A percentile compares a stretch with the other conserved stretches of the same genome.
Evolutionary conservation across 2,888 invertebrate genomes (phyloP).

Genomic region (Cataglyphis livida): DNA sequence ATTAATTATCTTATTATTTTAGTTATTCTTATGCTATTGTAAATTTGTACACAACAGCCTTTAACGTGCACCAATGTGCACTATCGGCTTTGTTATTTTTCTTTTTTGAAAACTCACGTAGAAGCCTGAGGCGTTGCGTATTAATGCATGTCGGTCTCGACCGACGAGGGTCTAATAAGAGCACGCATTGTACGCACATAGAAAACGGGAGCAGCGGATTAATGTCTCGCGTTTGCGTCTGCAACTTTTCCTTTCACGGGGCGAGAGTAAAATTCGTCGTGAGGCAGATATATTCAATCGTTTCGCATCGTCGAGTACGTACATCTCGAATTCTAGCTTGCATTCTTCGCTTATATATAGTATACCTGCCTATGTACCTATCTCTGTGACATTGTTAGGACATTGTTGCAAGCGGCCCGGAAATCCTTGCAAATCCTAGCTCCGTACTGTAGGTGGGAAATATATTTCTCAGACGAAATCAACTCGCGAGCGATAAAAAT

Average conservation of each 20-base stretch:
- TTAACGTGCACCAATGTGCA: background rate
- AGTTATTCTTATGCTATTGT: background rate
- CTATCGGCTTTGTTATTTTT: constrained; percentile 21
- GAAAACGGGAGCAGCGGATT: constrained; percentile 52
- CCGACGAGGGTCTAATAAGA: constrained; percentile 53
- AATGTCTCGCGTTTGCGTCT: constrained; percentile 33
- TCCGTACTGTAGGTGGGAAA: constrained; percentile 42
- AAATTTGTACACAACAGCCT: background rate
- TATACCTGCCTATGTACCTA: constrained; percentile 1
- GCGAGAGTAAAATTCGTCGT: constrained; percentile 1
- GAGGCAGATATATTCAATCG: constrained; percentile 34
- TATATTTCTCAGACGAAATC: constrained; percentile 5
- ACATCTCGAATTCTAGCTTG: constrained; percentile 20
- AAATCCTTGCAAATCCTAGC: constrained; percentile 36
- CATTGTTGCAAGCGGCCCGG: constrained; percentile 44
- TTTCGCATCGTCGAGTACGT: constrained; percentile 31
- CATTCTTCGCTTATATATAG: constrained; percentile 2
- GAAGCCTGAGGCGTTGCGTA: constrained; percentile 63
- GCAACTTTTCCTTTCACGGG: constrained; percentile 43
- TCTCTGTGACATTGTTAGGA: constrained; percentile 45
- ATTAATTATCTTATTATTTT: background rate
- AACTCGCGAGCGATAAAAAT: constrained; percentile 11
- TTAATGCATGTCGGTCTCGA: constrained; percentile 67
- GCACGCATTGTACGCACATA: constrained; percentile 66
- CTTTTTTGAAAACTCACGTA: constrained; percentile 60